A percentile compares a stretch with the other conserved stretches of the same genome.
These are phyloP conservation scores for Dinocampus coccinellae DNA, from an alignment of 2,888 invertebrate species.

Conservation along the genomic window DNA sequence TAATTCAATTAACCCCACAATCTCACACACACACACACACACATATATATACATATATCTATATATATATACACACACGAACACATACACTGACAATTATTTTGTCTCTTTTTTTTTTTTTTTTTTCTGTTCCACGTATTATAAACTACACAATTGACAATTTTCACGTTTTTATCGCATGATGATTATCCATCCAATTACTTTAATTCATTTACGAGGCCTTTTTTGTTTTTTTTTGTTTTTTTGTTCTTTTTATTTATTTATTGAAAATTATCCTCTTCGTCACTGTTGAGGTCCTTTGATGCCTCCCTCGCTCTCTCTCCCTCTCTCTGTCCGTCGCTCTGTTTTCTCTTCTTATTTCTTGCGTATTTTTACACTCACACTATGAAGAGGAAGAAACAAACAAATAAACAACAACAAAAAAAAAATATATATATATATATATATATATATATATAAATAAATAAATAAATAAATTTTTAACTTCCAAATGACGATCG, in stretches of 20 bases:
- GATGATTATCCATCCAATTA: not conserved
- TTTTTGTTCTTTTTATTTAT: not conserved
- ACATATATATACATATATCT: too few species aligned
- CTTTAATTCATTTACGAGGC: slow-evolving; percentile 14
- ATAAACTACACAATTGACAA: not conserved
- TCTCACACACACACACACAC: too few species aligned
- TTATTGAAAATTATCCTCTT: not conserved
- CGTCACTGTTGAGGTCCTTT: not conserved
- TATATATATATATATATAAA: too few species aligned
- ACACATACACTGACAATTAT: not conserved
- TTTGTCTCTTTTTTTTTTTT: not conserved
- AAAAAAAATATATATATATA: too few species aligned
- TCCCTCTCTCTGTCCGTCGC: not conserved
- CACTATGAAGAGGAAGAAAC: not conserved
- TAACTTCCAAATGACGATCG: slow-evolving; percentile 3
- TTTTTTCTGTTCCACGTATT: not conserved
- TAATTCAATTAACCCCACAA: too few species aligned
- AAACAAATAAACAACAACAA: too few species aligned
- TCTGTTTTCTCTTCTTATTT: too few species aligned
- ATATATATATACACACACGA: too few species aligned
- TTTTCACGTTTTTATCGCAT: slow-evolving; percentile 15
- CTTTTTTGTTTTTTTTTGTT: not conserved
- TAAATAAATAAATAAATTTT: too few species aligned
- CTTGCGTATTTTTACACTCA: not conserved
- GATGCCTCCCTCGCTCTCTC: too few species aligned